These are phyloP conservation scores for Parus major DNA, from an alignment of 2,113 vertebrate species.

Conservation along the genomic window DNA sequence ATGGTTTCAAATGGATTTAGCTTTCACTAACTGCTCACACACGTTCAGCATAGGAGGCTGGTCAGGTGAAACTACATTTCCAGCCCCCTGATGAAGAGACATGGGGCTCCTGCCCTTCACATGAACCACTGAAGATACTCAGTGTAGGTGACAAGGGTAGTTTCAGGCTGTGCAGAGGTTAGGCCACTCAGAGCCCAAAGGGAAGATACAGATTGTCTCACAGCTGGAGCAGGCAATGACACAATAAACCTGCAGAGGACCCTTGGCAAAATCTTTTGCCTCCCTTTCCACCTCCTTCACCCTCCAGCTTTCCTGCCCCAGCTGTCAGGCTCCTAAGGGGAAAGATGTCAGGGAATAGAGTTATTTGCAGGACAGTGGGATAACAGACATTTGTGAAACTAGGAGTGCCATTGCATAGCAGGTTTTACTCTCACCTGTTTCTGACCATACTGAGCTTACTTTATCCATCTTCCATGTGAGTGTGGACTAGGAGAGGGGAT, in stretches of 20 bases:
- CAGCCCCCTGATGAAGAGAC: rapidly evolving
- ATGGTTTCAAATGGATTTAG: background rate
- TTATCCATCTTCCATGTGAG: background rate
- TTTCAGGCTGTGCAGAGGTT: background rate
- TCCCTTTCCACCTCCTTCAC: background rate
- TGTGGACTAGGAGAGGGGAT: background rate
- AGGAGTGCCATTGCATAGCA: background rate
- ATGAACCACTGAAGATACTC: background rate
- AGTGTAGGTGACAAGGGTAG: rapidly evolving
- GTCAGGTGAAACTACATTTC: background rate
- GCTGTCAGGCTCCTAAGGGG: background rate
- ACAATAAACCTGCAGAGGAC: background rate
- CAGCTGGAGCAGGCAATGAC: rapidly evolving
- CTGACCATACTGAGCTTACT: background rate
- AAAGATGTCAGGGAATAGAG: background rate
- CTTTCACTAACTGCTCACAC: background rate
- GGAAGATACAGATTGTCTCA: rapidly evolving
- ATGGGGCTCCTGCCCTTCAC: background rate
- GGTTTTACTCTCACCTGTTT: background rate
- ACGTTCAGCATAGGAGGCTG: rapidly evolving
- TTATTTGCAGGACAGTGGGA: background rate
- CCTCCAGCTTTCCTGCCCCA: background rate
- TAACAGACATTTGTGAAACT: background rate
- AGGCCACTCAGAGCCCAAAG: background rate
- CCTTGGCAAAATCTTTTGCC: background rate